A percentile compares a stretch with the other conserved stretches of the same genome.
phyloP scores from a whole-genome alignment of 2,797 vertebrate genomes.

The Hipposideros larvatus region DNA sequence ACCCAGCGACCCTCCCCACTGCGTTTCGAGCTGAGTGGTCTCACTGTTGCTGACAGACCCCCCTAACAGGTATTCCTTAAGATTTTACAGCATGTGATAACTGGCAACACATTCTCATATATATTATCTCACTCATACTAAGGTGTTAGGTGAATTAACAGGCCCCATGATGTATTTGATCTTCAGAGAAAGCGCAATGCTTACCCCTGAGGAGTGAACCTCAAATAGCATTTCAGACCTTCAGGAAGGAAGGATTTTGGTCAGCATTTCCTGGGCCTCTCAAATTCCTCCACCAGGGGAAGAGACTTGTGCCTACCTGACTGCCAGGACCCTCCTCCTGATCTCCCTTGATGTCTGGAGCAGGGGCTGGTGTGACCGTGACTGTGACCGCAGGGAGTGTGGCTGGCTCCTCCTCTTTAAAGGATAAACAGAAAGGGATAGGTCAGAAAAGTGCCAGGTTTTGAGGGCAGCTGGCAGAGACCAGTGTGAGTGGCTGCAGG shows the following conservation, averaged over 20 bases:
- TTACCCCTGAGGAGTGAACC: background rate
- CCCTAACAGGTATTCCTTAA: background rate
- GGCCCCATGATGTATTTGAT: background rate
- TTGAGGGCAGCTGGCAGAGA: background rate
- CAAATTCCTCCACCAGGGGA: background rate
- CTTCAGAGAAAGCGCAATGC: background rate
- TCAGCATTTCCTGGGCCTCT: conserved; percentile 14
- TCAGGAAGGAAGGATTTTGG: background rate
- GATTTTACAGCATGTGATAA: background rate
- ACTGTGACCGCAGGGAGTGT: conserved; percentile 55
- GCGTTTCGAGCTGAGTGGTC: background rate
- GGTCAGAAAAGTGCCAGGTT: conserved; percentile 33
- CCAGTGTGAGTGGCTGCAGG: background rate
- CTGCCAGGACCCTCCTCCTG: conserved; percentile 66
- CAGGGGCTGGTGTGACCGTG: conserved; percentile 67
- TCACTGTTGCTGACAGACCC: background rate
- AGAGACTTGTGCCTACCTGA: conserved; percentile 77
- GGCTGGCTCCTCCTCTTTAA: conserved; percentile 81
- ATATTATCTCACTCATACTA: background rate
- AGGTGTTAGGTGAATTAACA: background rate
- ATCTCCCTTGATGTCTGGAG: conserved; percentile 55
- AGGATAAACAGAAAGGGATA: conserved; percentile 70
- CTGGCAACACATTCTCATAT: background rate
- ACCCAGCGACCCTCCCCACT: background rate
- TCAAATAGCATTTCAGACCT: conserved; percentile 23